These are phyloP conservation scores for Diadophis punctatus DNA, from an alignment of 2,113 vertebrate genomes.

Conservation along the genomic window DNA sequence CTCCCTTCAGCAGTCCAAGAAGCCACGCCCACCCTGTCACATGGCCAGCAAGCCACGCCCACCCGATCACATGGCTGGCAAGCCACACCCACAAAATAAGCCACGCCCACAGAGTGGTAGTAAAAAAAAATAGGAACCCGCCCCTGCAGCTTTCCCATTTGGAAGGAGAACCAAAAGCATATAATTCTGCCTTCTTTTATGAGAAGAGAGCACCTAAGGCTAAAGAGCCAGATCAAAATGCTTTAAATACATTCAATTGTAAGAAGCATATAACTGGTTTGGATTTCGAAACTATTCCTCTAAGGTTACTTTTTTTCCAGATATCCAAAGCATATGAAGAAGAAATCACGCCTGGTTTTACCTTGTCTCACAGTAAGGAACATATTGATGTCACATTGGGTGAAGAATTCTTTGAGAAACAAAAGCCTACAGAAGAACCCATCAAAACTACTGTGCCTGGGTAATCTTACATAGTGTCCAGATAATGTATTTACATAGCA, in stretches of 20 bases:
- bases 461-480: slow-evolving; percentile 11
- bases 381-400: slow-evolving; percentile 54
- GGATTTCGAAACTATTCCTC: background rate
- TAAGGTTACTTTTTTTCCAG: slow-evolving; percentile 26
- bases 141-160: background rate
- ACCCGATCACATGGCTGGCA: too few species aligned
- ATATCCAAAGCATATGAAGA: slow-evolving; percentile 34
- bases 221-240: background rate
- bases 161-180: background rate
- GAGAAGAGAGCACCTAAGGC: background rate
- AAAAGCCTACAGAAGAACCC: background rate
- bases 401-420: slow-evolving; percentile 51
- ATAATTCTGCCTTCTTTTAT: background rate
- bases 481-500: background rate
- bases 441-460: background rate
- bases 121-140: too few species aligned
- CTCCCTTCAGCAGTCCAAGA: too few species aligned
- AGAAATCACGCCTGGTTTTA: slow-evolving; percentile 54
- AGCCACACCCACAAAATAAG: too few species aligned
- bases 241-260: background rate
- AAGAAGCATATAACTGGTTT: background rate
- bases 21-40: too few species aligned
- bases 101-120: too few species aligned
- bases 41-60: too few species aligned
- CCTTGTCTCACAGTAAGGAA: slow-evolving; percentile 41